A percentile compares a stretch with the other conserved stretches of the same genome.
These are phyloP conservation scores for Antigone vipio DNA, from an alignment of 2,113 vertebrate species.

Conservation along the genomic window DNA sequence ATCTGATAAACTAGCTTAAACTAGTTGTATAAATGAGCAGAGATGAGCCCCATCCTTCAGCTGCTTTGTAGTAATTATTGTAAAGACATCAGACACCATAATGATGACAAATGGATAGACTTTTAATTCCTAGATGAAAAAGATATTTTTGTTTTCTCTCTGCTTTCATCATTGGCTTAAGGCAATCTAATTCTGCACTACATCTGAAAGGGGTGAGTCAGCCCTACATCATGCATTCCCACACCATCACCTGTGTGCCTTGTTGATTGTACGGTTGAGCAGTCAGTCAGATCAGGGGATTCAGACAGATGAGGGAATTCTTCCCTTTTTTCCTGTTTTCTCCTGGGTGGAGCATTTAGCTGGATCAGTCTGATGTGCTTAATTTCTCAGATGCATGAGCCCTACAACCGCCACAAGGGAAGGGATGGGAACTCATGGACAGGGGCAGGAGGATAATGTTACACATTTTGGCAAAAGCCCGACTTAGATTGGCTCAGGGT, in stretches of 20 bases:
- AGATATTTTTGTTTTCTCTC: neutral
- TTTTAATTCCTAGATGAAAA: neutral
- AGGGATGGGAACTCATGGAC: neutral
- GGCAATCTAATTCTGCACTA: neutral
- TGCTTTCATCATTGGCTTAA: neutral
- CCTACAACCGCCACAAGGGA: neutral
- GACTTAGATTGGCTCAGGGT: neutral
- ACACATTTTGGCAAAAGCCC: neutral
- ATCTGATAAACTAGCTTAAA: neutral
- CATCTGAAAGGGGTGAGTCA: conserved; percentile 12
- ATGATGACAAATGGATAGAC: neutral
- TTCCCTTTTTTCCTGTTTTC: neutral
- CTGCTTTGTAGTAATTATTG: neutral
- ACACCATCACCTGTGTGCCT: neutral
- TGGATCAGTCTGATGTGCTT: neutral
- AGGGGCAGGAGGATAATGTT: neutral
- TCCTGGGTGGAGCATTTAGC: neutral
- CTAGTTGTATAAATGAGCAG: neutral
- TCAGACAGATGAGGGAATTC: neutral
- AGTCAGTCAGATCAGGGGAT: neutral
- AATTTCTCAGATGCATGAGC: neutral
- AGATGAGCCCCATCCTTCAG: neutral
- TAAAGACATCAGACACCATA: neutral
- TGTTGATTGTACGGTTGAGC: neutral
- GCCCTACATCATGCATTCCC: neutral